Conservation (phyloP, 2,113 vertebrate genomes). For the Oryzias melastigma region DNA sequence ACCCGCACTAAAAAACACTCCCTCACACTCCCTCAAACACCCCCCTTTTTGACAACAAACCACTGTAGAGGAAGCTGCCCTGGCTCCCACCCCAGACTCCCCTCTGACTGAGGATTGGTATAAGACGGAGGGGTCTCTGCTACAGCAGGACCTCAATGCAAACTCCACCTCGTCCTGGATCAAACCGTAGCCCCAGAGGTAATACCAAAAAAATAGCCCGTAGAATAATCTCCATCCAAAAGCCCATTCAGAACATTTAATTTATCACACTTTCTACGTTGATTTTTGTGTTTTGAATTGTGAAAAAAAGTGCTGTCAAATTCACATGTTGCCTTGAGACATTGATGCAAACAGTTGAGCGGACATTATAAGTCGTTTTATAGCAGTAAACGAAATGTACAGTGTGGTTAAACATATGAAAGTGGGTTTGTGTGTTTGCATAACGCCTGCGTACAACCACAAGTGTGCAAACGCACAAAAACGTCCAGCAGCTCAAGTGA, state of each 20-base stretch:
- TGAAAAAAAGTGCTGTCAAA: conserved; percentile 10
- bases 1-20: conserved; percentile 66
- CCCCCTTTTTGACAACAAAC: conserved; percentile 53
- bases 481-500: conserved; percentile 47
- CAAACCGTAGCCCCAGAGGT: conserved; percentile 80
- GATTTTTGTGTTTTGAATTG: conserved; percentile 36
- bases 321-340: background rate
- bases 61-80: conserved; percentile 67
- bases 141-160: conserved; percentile 85
- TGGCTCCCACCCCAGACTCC: conserved; percentile 77
- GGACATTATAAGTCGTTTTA: conserved; percentile 37
- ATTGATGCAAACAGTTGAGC: conserved; percentile 27
- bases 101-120: conserved; percentile 80
- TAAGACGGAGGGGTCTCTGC: conserved; percentile 79
- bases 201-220: conserved; percentile 49
- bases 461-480: conserved; percentile 25
- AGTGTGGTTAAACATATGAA: no score
- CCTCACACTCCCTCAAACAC: conserved; percentile 65
- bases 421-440: conserved; percentile 23
- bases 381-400: conserved; percentile 15
- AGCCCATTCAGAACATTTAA: conserved; percentile 13
- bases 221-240: conserved; percentile 13
- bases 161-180: conserved; percentile 84
- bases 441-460: conserved; percentile 21
- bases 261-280: conserved; percentile 11